Conservation (phyloP, 2,888 invertebrate genomes). For the Stenolophus ochropezus region DNA sequence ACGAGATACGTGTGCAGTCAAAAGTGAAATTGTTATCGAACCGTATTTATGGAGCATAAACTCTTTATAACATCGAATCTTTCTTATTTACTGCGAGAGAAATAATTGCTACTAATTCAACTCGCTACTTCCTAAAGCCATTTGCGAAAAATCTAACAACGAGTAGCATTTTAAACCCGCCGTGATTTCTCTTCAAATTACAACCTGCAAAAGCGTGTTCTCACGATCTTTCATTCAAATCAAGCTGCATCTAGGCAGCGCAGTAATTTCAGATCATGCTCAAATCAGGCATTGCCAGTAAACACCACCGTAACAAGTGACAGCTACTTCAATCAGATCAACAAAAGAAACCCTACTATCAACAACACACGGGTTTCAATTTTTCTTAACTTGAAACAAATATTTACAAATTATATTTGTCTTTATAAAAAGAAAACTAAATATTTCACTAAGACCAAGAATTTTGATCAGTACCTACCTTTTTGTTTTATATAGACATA, state of each 20-base stretch:
- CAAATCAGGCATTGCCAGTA: conserved; percentile 23
- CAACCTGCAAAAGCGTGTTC: conserved; percentile 26
- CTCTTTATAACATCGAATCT: conserved; percentile 5
- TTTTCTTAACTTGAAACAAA: no score
- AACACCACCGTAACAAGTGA: not conserved
- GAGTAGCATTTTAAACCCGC: conserved; percentile 13
- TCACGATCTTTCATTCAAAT: conserved; percentile 53
- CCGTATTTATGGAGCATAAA: conserved; percentile 29
- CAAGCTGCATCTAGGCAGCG: conserved; percentile 16
- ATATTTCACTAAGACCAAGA: no score
- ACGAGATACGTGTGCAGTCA: conserved; percentile 24
- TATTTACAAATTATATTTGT: no score
- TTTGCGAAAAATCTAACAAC: conserved; percentile 38
- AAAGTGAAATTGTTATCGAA: conserved; percentile 43
- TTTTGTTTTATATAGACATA: no score
- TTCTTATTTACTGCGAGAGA: conserved; percentile 9
- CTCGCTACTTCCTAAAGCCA: conserved; percentile 39
- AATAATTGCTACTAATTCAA: conserved; percentile 42
- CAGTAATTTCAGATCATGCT: conserved; percentile 42
- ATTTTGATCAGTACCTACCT: no score
- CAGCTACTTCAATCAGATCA: conserved; percentile 1
- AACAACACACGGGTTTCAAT: not conserved
- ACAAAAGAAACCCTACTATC: not conserved
- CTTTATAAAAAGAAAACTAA: no score
- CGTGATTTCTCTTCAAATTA: conserved; percentile 33